Conservation (phyloP, 2,113 vertebrate species). For the Ceyx cyanopectus region DNA sequence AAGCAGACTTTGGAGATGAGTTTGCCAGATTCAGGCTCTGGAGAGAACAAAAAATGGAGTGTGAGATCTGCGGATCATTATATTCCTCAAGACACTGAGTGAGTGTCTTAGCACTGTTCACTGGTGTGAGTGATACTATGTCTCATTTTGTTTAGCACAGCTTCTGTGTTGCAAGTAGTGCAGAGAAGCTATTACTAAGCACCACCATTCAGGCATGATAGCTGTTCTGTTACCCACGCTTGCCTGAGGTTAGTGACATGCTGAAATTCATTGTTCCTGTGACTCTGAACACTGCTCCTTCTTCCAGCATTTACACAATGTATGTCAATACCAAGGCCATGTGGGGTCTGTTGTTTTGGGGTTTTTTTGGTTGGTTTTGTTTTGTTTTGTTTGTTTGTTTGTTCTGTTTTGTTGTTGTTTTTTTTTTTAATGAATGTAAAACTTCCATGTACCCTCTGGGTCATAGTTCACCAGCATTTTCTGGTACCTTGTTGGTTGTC, state of each 20-base stretch:
- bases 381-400: neutral
- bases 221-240: neutral
- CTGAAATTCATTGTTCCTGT: neutral
- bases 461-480: neutral
- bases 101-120: neutral
- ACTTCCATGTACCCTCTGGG: neutral
- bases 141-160: conserved; percentile 33
- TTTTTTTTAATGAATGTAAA: neutral
- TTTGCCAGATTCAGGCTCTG: neutral
- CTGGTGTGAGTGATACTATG: neutral
- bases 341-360: neutral
- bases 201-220: neutral
- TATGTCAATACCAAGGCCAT: neutral
- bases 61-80: conserved; percentile 19
- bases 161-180: neutral
- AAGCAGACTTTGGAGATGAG: neutral
- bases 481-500: neutral
- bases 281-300: neutral
- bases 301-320: neutral
- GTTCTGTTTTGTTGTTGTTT: too few relatives aligned
- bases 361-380: too few relatives aligned
- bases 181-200: conserved; percentile 4
- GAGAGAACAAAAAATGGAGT: conserved; percentile 6
- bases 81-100: neutral
- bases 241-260: neutral